Evolutionary conservation across 2,888 invertebrate genomes (phyloP).

Genomic region (Hoplodrina blanda): DNA sequence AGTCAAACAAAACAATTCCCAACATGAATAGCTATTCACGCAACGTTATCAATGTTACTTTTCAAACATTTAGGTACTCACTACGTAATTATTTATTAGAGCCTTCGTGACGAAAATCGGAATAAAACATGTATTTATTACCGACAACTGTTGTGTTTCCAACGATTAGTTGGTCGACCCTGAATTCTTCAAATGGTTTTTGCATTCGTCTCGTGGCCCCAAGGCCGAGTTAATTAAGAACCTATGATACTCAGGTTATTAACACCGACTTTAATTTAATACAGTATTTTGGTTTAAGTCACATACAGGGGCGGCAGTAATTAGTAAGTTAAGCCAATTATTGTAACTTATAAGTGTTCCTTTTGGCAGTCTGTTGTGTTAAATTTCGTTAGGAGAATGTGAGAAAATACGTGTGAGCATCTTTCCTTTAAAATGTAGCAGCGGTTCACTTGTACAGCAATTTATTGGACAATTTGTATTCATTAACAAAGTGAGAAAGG

Average conservation of each 20-base stretch:
- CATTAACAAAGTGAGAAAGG: constrained; percentile 82
- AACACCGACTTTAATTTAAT: constrained; percentile 53
- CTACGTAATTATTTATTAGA: constrained; percentile 44
- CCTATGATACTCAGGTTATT: constrained; percentile 56
- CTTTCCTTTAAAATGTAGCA: constrained; percentile 54
- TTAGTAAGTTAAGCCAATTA: constrained; percentile 72
- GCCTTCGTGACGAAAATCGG: constrained; percentile 42
- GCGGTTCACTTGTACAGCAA: constrained; percentile 75
- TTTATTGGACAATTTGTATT: constrained; percentile 81
- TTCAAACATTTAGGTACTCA: constrained; percentile 43
- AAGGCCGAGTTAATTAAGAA: constrained; percentile 57
- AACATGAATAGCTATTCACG: constrained; percentile 53
- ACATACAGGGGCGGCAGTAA: constrained; percentile 49
- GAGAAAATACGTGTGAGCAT: constrained; percentile 49
- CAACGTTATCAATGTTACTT: constrained; percentile 50
- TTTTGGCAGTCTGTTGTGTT: constrained; percentile 49
- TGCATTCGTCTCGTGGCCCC: constrained; percentile 45
- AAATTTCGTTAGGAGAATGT: constrained; percentile 46
- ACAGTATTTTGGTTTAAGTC: constrained; percentile 52
- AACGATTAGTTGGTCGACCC: constrained; percentile 36
- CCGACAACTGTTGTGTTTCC: constrained; percentile 26
- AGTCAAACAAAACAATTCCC: constrained; percentile 56
- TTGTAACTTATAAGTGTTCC: constrained; percentile 70
- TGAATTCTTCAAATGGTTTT: constrained; percentile 54
- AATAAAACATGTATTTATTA: constrained; percentile 41